These are phyloP conservation scores for Euplagia quadripunctaria DNA, from an alignment of 2,888 invertebrate species.

Conservation along the genomic window DNA sequence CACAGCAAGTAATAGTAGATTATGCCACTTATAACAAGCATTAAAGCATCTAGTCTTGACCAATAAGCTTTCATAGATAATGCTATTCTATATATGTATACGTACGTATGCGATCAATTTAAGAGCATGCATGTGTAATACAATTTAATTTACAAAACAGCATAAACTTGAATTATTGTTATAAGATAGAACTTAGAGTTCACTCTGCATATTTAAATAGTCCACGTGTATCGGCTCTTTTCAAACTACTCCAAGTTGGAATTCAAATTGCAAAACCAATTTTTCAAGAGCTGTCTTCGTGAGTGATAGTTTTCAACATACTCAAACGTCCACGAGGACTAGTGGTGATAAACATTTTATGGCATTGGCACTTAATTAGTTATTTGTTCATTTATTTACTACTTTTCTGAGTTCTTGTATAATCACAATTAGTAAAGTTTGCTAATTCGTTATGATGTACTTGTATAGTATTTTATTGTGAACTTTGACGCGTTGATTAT, in stretches of 20 bases:
- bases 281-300: neutral
- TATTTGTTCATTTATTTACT: neutral
- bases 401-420: neutral
- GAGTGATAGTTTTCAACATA: neutral
- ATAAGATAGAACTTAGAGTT: no score
- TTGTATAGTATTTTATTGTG: neutral
- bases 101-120: no score
- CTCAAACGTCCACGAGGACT: neutral
- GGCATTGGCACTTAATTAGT: neutral
- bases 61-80: no score
- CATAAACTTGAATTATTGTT: neutral
- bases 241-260: neutral
- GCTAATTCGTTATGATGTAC: neutral
- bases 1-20: no score
- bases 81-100: no score
- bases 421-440: neutral
- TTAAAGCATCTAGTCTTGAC: no score
- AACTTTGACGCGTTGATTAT: slow-evolving; percentile 1
- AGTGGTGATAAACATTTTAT: neutral
- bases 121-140: no score
- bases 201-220: neutral
- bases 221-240: neutral
- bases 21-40: no score
- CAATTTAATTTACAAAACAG: neutral
- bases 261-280: neutral